Conservation (phyloP, 1,140 invertebrate genomes). For the Calycopis cecrops region DNA sequence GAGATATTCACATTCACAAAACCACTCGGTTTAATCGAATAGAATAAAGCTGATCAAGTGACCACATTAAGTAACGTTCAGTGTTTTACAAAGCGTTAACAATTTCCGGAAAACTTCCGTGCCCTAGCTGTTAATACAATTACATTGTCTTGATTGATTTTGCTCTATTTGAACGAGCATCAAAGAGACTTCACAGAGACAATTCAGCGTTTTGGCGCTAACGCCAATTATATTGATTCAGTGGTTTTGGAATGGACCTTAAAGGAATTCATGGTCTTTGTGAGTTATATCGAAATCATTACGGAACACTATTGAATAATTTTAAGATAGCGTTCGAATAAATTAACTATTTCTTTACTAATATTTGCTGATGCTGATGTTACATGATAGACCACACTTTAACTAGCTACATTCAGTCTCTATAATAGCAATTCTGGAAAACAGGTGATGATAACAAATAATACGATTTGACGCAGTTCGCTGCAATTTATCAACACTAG, state of each 20-base stretch:
- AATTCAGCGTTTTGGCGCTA: not conserved
- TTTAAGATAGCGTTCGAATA: not conserved
- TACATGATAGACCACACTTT: not conserved
- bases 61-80: no score
- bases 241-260: not conserved
- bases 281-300: not conserved
- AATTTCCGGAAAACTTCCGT: constrained; percentile 1
- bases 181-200: not conserved
- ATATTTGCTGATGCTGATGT: no score
- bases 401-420: not conserved
- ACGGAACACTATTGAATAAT: not conserved
- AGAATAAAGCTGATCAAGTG: no score
- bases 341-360: not conserved
- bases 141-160: constrained; percentile 3
- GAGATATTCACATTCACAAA: no score
- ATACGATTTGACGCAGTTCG: no score
- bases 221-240: constrained; percentile 3
- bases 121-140: not conserved
- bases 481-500: no score
- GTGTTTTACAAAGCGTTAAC: not conserved
- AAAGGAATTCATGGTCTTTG: not conserved
- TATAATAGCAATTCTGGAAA: no score
- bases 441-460: no score
- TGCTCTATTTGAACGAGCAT: not conserved
- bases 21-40: no score